Conservation (phyloP, 1,140 invertebrate species). For the Drosophila tsacasi region DNA sequence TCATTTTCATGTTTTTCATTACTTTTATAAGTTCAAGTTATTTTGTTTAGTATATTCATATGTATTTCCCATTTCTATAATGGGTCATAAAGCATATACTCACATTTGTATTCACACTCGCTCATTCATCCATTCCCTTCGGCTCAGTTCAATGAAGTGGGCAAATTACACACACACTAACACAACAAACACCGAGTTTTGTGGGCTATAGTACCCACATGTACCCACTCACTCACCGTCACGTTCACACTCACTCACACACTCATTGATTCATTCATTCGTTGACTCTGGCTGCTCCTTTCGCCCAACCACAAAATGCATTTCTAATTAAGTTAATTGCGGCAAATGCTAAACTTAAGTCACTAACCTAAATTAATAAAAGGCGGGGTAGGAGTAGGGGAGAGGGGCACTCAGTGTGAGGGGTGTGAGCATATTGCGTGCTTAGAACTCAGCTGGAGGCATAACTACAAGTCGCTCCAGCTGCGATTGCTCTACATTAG, state of each 20-base stretch:
- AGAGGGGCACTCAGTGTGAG: background rate
- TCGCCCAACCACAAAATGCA: slow-evolving; percentile 67
- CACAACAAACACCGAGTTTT: slow-evolving; percentile 22
- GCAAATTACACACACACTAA: slow-evolving; percentile 16
- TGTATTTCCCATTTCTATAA: slow-evolving; percentile 31
- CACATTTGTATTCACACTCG: slow-evolving; percentile 43
- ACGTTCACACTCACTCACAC: slow-evolving; percentile 28
- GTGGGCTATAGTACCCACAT: slow-evolving; percentile 16
- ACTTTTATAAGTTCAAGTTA: background rate
- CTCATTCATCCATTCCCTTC: slow-evolving; percentile 27
- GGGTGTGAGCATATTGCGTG: slow-evolving; percentile 27
- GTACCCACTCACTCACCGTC: slow-evolving; percentile 14
- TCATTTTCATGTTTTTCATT: background rate
- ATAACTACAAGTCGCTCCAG: slow-evolving; percentile 12
- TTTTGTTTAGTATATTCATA: background rate
- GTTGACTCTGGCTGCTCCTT: slow-evolving; percentile 54
- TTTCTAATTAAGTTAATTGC: slow-evolving; percentile 84
- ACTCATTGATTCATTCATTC: slow-evolving; percentile 39
- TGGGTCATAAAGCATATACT: slow-evolving; percentile 38
- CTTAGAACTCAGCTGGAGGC: slow-evolving; percentile 26
- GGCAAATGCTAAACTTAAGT: slow-evolving; percentile 83
- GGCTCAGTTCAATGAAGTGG: slow-evolving; percentile 24
- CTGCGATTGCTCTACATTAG: slow-evolving; percentile 20
- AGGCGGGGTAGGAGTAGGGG: background rate
- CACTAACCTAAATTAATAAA: slow-evolving; percentile 83